Percentiles rank a stretch among this genome's conserved stretches.
Conservation (phyloP, 2,113 vertebrate genomes). For the Actenoides hombroni region DNA sequence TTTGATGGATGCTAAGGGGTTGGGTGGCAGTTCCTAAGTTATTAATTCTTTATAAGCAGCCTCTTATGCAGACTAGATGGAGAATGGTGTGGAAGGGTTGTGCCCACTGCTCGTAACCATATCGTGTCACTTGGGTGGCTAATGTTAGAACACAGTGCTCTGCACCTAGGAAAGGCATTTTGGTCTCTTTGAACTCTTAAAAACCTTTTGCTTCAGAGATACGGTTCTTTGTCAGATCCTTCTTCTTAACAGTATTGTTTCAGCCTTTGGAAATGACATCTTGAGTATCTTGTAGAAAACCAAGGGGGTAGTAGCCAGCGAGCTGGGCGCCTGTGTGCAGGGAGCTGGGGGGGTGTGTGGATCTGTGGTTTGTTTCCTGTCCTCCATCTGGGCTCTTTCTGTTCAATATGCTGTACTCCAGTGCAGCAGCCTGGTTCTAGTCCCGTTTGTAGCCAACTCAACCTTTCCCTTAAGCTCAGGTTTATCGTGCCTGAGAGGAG, state of each 20-base stretch:
- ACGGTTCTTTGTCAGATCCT: not conserved
- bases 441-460: not conserved
- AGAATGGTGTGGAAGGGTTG: not conserved
- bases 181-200: not conserved
- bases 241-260: not conserved
- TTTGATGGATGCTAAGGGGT: not conserved
- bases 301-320: not conserved
- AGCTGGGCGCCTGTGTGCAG: not conserved
- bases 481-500: not conserved
- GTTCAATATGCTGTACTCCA: not conserved
- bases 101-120: not conserved
- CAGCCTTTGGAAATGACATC: not conserved
- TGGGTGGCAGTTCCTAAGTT: constrained; percentile 23
- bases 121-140: accelerated
- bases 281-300: not conserved
- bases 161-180: not conserved
- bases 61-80: not conserved
- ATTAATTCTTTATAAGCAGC: constrained; percentile 25
- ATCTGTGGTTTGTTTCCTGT: not conserved
- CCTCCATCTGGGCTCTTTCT: constrained; percentile 30
- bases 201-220: not conserved
- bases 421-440: not conserved
- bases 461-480: not conserved
- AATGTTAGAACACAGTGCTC: not conserved
- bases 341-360: not conserved